A percentile compares a stretch with the other conserved stretches of the same genome.
Evolutionary conservation across 2,113 vertebrate genomes (phyloP).

Genomic region (Meleagris gallopavo): DNA sequence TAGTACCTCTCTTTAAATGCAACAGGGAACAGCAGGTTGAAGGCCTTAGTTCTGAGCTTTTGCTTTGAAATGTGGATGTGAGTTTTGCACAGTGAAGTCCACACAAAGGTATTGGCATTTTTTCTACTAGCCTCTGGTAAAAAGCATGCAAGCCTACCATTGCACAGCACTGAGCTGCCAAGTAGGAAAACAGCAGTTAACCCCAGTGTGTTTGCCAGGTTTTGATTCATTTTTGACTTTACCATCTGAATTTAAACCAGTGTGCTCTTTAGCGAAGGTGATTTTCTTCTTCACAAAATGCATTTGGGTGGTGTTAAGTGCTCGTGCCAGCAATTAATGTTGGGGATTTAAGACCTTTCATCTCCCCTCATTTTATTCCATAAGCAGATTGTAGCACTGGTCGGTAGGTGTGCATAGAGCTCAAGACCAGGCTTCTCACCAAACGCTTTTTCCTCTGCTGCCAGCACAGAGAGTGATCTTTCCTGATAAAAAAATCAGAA

Average conservation of each 20-base stretch:
- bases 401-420: fast-evolving
- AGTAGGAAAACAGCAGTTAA: too few species aligned
- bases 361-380: background rate
- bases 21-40: background rate
- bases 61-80: background rate
- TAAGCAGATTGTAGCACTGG: background rate
- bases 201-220: too few species aligned
- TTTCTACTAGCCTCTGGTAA: fast-evolving
- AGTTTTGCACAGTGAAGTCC: background rate
- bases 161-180: fast-evolving
- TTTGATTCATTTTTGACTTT: background rate
- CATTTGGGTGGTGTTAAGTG: background rate
- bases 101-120: fast-evolving
- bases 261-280: background rate
- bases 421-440: background rate
- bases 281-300: background rate
- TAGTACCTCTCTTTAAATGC: background rate
- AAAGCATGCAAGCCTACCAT: fast-evolving
- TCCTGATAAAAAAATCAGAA: background rate
- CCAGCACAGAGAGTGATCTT: fast-evolving
- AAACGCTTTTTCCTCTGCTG: background rate
- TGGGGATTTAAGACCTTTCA: background rate
- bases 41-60: background rate
- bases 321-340: background rate
- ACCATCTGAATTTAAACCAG: background rate